Base-by-base conservation (phyloP, 2,888 invertebrate species). In the Drosophila multiciliata region DNA sequence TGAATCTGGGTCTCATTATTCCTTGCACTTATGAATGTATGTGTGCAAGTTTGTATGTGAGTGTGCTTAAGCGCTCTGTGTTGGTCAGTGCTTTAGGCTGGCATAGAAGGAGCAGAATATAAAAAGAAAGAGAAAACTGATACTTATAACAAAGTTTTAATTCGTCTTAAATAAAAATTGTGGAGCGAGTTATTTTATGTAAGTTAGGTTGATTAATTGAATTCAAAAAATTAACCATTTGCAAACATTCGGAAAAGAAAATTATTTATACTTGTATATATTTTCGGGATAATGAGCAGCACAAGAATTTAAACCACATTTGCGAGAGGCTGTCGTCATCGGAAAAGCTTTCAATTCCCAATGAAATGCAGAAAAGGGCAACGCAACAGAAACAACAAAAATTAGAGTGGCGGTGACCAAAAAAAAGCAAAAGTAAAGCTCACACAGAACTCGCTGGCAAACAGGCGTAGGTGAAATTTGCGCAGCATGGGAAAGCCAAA, bases 371-470 rank as follows among this genome's bases (percentile, higher is more conserved):
- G 15, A 66, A 65, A 42, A 40, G n/a, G 48, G 52, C 32, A 54
- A 50, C 26, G 36, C 9, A 55, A 59, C 68, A 61, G 50, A 35
- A 62, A 48, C 38, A 38, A 40, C 26, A 33, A 36, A 59, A 65
- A 53, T 26, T 49, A 15, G 36, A 36, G 42, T 50, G 36, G 17
- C 32, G n/a, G 9, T 52, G 42, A 54, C 49, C 12, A 11, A 54
- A 9, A 50, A 87, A 89, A 85, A 89, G 75, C 79, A 85, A 82
- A 83, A 86, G 83, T 83, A 75, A 82, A 70, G 62, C 72, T 67
- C 65, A 69, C 65, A 54, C 29, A 17, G 20, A 33, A 33, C 42
- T 54, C 12, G 40, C 35, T 33, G 52, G 65, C 33, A 66, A 45
- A 57, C 50, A 33, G n/a, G 53, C 58, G 55, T 77, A 60, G 65